Conservation (phyloP, 2,797 vertebrate genomes). For the Poeciliopsis gracilis region DNA sequence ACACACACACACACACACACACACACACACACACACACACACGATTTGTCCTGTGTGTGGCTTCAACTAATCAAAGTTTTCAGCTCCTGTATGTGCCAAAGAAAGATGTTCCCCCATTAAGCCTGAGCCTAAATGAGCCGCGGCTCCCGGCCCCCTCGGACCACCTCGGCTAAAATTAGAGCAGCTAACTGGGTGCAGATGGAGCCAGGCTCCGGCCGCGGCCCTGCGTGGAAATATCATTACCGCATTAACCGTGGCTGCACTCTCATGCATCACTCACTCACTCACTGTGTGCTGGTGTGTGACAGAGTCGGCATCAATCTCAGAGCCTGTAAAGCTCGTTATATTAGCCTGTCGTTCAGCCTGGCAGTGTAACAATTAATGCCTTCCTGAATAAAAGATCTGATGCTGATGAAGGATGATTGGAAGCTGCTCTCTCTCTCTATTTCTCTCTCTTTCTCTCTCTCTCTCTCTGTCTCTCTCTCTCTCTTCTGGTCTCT, state of each 20-base stretch:
- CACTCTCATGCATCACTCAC: constrained; percentile 51
- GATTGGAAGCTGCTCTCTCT: constrained; percentile 49
- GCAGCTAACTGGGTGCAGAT: constrained; percentile 71
- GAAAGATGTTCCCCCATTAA: constrained; percentile 77
- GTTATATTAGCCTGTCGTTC: constrained; percentile 21
- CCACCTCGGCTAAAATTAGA: constrained; percentile 79
- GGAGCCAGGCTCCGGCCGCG: constrained; percentile 58
- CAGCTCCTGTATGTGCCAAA: constrained; percentile 49
- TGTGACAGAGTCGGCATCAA: constrained; percentile 18
- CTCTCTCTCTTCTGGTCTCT: constrained; percentile 16
- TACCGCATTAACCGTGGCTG: constrained; percentile 63
- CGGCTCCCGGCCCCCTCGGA: constrained; percentile 59
- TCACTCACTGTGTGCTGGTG: constrained; percentile 41
- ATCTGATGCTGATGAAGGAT: constrained; percentile 52
- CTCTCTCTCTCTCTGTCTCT: constrained; percentile 38
- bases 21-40: no score
- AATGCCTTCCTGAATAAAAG: constrained; percentile 40
- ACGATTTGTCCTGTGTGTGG: background rate
- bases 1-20: no score
- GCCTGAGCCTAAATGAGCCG: constrained; percentile 76
- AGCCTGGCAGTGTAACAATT: constrained; percentile 12
- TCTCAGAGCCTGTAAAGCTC: constrained; percentile 13
- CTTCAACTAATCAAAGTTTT: constrained; percentile 35
- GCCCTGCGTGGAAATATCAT: constrained; percentile 71
- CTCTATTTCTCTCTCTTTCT: background rate